Evolutionary conservation across 1,140 invertebrate species (phyloP).

Genomic region (Pseudomyrmex concolor): DNA sequence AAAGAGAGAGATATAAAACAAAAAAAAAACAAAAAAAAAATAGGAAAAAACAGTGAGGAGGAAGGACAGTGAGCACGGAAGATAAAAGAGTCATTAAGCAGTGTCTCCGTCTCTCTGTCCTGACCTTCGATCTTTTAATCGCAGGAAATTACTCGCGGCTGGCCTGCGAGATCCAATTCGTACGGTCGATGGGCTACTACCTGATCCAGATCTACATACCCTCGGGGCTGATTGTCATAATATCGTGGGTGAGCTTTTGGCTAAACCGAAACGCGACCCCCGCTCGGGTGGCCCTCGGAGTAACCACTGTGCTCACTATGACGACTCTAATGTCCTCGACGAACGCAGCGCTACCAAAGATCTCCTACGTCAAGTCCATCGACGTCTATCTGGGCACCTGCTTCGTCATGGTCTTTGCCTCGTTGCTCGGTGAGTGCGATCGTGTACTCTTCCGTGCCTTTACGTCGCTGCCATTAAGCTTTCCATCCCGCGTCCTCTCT

Average conservation of each 20-base stretch:
- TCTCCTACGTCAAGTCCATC: constrained; percentile 99
- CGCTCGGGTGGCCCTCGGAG: constrained; percentile 97
- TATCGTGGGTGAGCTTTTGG: constrained; percentile 99
- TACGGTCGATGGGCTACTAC: constrained; percentile 99
- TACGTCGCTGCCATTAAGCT: constrained; percentile 53
- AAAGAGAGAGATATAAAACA: constrained; percentile 28
- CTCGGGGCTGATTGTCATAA: constrained; percentile 98
- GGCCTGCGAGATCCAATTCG: constrained; percentile 98
- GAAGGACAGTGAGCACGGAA: constrained; percentile 58
- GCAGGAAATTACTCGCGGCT: constrained; percentile 98
- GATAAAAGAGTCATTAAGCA: constrained; percentile 69
- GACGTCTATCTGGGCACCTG: constrained; percentile 99
- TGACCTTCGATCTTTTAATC: constrained; percentile 75
- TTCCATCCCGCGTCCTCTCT: constrained; percentile 53
- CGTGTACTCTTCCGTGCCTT: constrained; percentile 60
- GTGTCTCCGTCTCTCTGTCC: constrained; percentile 74
- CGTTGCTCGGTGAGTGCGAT: constrained; percentile 92
- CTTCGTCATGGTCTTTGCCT: constrained; percentile 99
- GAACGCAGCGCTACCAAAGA: constrained; percentile 98
- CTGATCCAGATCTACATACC: constrained; percentile 99
- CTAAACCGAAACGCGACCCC: constrained; percentile 97
- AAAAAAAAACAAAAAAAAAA: no score
- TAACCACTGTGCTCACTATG: constrained; percentile 99
- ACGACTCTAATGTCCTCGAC: constrained; percentile 99
- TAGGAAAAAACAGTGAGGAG: constrained; percentile 39